Evolutionary conservation across 2,113 vertebrate genomes (phyloP).

Genomic region (Prolemur simus): DNA sequence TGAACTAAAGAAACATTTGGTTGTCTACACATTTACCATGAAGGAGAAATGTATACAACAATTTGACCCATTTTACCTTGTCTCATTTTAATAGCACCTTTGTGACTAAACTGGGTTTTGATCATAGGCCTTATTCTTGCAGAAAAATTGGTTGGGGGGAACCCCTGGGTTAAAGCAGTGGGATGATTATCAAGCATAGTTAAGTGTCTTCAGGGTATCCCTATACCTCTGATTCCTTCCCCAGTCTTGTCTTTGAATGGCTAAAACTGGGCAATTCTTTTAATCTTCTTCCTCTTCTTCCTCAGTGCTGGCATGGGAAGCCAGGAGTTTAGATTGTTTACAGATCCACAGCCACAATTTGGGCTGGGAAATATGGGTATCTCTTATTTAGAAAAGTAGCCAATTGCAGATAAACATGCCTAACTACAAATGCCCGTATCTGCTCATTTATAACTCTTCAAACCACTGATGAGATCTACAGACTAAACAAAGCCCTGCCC

Average conservation of each 20-base stretch:
- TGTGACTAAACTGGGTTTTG: slow-evolving; percentile 10
- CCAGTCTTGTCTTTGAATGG: background rate
- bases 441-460: slow-evolving; percentile 31
- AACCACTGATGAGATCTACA: background rate
- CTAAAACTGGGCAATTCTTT: background rate
- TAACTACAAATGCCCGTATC: background rate
- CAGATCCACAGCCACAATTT: background rate
- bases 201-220: background rate
- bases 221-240: background rate
- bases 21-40: background rate
- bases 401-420: background rate
- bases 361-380: background rate
- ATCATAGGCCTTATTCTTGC: background rate
- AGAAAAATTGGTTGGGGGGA: background rate
- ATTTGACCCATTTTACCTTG: background rate
- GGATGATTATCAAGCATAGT: background rate
- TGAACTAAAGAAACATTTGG: background rate
- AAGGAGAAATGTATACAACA: background rate
- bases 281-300: background rate
- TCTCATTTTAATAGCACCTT: slow-evolving; percentile 20
- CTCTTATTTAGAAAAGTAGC: background rate
- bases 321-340: background rate
- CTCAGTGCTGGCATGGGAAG: background rate
- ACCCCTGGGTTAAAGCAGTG: background rate
- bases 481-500: background rate